Base-by-base conservation (phyloP, 2,113 vertebrate species). In the Mormyrus lacerda region DNA sequence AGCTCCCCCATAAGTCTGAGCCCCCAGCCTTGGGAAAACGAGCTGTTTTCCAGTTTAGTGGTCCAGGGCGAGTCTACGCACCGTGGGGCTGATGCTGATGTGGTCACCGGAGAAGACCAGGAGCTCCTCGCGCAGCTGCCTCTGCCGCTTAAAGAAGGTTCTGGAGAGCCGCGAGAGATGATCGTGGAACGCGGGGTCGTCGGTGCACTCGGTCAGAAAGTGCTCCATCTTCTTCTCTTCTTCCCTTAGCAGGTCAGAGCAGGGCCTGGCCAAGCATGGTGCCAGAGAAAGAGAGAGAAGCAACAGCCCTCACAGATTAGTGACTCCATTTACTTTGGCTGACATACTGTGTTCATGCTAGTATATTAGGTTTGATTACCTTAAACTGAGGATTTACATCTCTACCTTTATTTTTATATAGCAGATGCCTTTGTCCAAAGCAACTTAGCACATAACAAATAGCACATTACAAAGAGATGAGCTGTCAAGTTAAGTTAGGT, bases 71-170 rank as follows among this genome's bases (percentile, higher is more conserved):
- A 24, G 10, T 15, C 85, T 6, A 21, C 94, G 94, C 92, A 98
- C 97, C 97, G 93, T 90, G 0, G 96, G 96, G 55, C 97, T 94
- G 5, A 97, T 27, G 0, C 90, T 93, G 90, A 97, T 96, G 90
- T 96, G 53, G 8, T 91, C 90, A 55, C 92, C 55, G 0, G 91
- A 91, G 90, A 96, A 93, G 44, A 95, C 90, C 93, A 95, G 92
- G 44, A 44, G 51, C 7, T 96, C 93, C 85, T 83, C 91, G 84
- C 88, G 92, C 27, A 95, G 91, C 83, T 91, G 93, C 1, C 73
- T 91, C n/a, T 93, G 92, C 45, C 89, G 89, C 9, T 95, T 94
- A 91, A 95, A 93, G 79, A 96, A 95, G 88, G 91, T 91, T 21
- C 5, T 90, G 55, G 93, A 93, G 35, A 96, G 92, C 87, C 95